Conservation (phyloP, 2,888 invertebrate species). For the Calephelis perditalis region DNA sequence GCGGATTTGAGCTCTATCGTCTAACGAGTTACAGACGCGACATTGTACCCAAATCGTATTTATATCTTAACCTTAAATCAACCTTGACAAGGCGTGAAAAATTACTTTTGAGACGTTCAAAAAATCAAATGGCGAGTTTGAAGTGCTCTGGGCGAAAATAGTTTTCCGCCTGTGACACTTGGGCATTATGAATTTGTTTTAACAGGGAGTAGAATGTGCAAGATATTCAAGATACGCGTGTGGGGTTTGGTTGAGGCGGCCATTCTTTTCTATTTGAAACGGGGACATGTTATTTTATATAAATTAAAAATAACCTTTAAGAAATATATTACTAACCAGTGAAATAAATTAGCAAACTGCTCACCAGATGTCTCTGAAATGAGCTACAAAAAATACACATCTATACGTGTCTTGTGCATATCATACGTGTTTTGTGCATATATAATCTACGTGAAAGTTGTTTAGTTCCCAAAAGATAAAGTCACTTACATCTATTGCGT, state of each 20-base stretch:
- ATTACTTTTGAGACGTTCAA: constrained; percentile 41
- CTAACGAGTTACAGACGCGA: constrained; percentile 32
- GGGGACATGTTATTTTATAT: too few relatives aligned
- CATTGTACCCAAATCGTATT: constrained; percentile 52
- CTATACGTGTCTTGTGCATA: too few relatives aligned
- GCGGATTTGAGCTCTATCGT: constrained; percentile 25
- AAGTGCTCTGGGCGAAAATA: constrained; percentile 56
- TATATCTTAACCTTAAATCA: constrained; percentile 73
- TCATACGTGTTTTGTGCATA: too few relatives aligned
- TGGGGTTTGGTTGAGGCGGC: background rate
- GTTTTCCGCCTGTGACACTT: constrained; percentile 63
- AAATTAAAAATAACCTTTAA: too few relatives aligned
- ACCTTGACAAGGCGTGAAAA: constrained; percentile 75
- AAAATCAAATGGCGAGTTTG: constrained; percentile 55
- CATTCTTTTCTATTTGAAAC: too few relatives aligned
- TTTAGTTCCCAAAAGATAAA: too few relatives aligned
- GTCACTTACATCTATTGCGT: too few relatives aligned
- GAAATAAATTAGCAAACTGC: too few relatives aligned
- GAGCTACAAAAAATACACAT: too few relatives aligned
- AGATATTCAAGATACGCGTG: constrained; percentile 24
- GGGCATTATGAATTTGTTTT: constrained; percentile 72
- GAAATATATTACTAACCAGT: too few relatives aligned
- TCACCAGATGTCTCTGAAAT: too few relatives aligned
- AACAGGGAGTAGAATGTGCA: constrained; percentile 59
- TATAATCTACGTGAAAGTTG: too few relatives aligned